phyloP scores from a whole-genome alignment of 2,797 vertebrate species.

The Aldrovandia affinis region DNA sequence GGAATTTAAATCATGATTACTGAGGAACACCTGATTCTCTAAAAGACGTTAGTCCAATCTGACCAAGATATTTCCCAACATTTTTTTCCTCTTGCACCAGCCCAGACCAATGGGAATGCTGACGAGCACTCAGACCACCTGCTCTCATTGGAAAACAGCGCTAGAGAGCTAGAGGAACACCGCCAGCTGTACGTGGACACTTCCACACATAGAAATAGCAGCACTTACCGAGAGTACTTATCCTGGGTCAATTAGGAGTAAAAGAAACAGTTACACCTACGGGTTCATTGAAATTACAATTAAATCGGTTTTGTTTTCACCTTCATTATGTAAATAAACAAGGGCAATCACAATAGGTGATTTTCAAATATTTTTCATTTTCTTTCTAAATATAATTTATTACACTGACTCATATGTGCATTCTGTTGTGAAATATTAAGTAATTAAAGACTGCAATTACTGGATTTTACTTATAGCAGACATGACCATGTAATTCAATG shows the following conservation, averaged over 20 bases:
- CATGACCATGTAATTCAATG: too few species aligned
- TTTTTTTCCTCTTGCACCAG: slow-evolving; percentile 34
- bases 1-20: neutral
- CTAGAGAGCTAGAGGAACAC: slow-evolving; percentile 62
- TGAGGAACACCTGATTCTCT: neutral
- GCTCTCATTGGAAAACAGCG: slow-evolving; percentile 57
- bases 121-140: slow-evolving; percentile 54
- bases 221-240: slow-evolving; percentile 65
- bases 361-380: neutral
- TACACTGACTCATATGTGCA: neutral
- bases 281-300: neutral
- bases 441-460: too few species aligned
- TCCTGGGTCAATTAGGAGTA: slow-evolving; percentile 59
- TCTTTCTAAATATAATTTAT: neutral
- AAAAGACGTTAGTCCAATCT: neutral
- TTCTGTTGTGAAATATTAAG: too few species aligned
- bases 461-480: too few species aligned
- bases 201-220: slow-evolving; percentile 69
- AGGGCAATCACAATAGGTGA: neutral
- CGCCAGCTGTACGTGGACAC: slow-evolving; percentile 69
- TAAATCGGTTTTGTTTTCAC: too few species aligned
- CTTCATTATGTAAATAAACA: neutral
- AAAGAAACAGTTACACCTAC: neutral
- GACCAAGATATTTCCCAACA: neutral
- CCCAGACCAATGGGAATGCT: slow-evolving; percentile 55